Percentiles rank a stretch among this genome's conserved stretches.
phyloP scores from a whole-genome alignment of 2,113 vertebrate species.

The Thomomys bottae region DNA sequence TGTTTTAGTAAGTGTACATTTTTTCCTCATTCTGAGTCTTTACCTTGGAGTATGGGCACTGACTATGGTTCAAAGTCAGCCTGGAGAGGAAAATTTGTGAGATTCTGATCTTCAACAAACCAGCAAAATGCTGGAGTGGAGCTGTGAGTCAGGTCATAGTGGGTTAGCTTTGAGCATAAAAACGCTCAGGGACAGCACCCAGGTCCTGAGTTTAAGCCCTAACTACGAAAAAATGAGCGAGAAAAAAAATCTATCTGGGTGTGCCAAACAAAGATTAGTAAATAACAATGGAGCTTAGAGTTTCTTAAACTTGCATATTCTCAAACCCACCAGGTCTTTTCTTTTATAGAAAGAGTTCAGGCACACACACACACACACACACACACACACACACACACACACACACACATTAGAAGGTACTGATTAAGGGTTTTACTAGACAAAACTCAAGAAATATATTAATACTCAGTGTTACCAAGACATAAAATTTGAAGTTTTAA shows the following conservation, averaged over 20 bases:
- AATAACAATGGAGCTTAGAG: not conserved
- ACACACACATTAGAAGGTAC: not conserved
- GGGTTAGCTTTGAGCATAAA: too few relatives aligned
- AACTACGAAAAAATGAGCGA: too few relatives aligned
- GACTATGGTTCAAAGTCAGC: too few relatives aligned
- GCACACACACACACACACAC: not conserved
- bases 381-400: not conserved
- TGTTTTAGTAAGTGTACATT: too few relatives aligned
- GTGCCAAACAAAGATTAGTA: constrained; percentile 3
- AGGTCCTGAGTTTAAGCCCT: too few relatives aligned
- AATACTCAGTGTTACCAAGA: not conserved
- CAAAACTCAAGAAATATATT: not conserved
- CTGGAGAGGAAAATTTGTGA: too few relatives aligned
- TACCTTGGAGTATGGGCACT: too few relatives aligned
- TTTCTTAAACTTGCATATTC: constrained; percentile 5
- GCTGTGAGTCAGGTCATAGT: too few relatives aligned
- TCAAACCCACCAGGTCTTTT: not conserved
- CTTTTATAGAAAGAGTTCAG: not conserved
- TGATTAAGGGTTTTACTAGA: not conserved
- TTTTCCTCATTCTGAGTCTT: too few relatives aligned
- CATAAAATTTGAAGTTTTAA: constrained; percentile 46
- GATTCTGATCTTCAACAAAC: too few relatives aligned
- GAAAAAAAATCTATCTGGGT: not conserved
- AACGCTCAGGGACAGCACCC: too few relatives aligned
- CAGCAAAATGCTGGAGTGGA: too few relatives aligned